Conservation (phyloP, 2,888 invertebrate genomes). For the Diarsia brunnea region DNA sequence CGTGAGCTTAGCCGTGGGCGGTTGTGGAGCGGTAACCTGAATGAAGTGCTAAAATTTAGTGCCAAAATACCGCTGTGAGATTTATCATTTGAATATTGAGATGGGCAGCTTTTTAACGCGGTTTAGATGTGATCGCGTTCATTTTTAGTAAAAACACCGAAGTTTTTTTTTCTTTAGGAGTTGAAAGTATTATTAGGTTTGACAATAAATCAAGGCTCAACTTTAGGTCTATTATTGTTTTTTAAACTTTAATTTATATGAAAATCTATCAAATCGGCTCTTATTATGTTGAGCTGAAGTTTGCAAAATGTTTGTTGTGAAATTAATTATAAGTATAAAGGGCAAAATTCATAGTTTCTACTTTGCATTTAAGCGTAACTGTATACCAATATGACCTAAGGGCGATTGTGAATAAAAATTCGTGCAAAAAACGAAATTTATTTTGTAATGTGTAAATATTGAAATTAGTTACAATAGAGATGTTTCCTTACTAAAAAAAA, state of each 20-base stretch:
- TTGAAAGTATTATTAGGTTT: constrained; percentile 45
- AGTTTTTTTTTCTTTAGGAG: constrained; percentile 11
- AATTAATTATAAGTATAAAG: neutral
- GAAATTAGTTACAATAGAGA: no score
- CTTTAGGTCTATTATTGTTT: constrained; percentile 27
- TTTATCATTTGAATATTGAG: neutral
- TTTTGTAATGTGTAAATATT: neutral
- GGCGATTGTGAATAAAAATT: neutral
- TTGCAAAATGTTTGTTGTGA: constrained; percentile 12
- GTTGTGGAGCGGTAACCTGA: neutral
- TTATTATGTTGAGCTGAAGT: constrained; percentile 20
- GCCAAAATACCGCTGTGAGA: constrained; percentile 23
- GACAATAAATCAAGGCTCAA: constrained; percentile 62
- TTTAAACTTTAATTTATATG: constrained; percentile 7
- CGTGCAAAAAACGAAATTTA: neutral
- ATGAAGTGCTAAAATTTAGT: neutral
- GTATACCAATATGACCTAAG: neutral
- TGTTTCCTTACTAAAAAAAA: no score
- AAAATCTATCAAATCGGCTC: constrained; percentile 24
- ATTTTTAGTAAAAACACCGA: neutral
- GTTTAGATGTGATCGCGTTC: neutral
- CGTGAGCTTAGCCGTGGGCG: neutral
- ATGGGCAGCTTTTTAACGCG: neutral
- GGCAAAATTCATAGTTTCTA: neutral
- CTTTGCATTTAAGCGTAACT: neutral